Evolutionary conservation across 2,888 invertebrate species (phyloP).

Genomic region (Apoda limacodes): DNA sequence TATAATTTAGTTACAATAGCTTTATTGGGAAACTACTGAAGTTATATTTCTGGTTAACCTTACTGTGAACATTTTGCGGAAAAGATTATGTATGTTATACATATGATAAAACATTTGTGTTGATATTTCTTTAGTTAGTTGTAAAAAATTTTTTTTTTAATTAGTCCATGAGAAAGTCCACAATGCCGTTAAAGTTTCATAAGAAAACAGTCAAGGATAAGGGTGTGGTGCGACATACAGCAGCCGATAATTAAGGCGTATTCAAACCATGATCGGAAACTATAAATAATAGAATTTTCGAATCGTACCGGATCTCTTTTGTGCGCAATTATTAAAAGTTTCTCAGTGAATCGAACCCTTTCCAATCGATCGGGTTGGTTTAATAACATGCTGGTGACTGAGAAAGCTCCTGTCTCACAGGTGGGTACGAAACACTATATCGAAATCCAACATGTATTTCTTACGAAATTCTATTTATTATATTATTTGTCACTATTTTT

Average conservation of each 20-base stretch:
- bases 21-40: too few relatives aligned
- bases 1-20: too few relatives aligned
- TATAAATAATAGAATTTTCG: conserved; percentile 65
- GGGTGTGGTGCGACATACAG: conserved; percentile 52
- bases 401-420: conserved; percentile 49
- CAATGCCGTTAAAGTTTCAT: conserved; percentile 43
- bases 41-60: too few relatives aligned
- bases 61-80: too few relatives aligned
- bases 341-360: conserved; percentile 50
- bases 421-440: too few relatives aligned
- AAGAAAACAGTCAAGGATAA: conserved; percentile 43
- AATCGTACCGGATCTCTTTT: conserved; percentile 66
- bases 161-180: conserved; percentile 41
- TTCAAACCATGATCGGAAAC: conserved; percentile 65
- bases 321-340: conserved; percentile 58
- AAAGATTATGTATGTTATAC: too few relatives aligned
- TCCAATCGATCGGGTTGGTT: conserved; percentile 60
- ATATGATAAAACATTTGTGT: too few relatives aligned
- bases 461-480: too few relatives aligned
- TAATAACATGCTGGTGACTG: conserved; percentile 62
- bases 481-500: too few relatives aligned
- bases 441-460: too few relatives aligned
- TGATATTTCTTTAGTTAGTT: too few relatives aligned
- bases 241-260: conserved; percentile 67
- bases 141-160: too few relatives aligned